A percentile compares a stretch with the other conserved stretches of the same genome.
These are phyloP conservation scores for Pipistrellus kuhlii DNA, from an alignment of 2,797 vertebrate species.

Conservation along the genomic window DNA sequence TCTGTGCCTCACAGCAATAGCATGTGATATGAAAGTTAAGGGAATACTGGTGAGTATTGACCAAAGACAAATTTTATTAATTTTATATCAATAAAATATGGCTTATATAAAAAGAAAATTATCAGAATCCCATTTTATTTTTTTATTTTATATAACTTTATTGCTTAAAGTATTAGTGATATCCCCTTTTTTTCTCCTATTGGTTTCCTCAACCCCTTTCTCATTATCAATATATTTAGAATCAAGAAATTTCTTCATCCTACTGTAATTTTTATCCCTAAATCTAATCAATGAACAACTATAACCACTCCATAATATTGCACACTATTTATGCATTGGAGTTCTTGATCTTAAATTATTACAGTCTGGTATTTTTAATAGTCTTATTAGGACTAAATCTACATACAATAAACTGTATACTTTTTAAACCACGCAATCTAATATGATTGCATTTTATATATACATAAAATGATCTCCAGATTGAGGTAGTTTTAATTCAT, in stretches of 20 bases:
- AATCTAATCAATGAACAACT: not conserved
- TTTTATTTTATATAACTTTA: too few relatives aligned
- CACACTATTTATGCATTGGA: not conserved
- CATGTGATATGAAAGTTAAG: not conserved
- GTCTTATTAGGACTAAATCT: not conserved
- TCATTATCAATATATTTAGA: not conserved
- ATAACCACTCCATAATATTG: not conserved
- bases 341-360: not conserved
- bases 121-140: not conserved
- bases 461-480: not conserved
- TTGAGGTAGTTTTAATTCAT: not conserved
- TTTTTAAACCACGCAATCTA: not conserved
- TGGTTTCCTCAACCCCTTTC: too few relatives aligned
- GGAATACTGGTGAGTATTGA: not conserved
- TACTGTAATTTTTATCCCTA: not conserved
- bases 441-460: not conserved
- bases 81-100: not conserved
- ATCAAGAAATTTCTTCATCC: not conserved
- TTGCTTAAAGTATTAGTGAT: too few relatives aligned
- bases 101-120: not conserved
- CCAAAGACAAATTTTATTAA: not conserved
- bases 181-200: too few relatives aligned
- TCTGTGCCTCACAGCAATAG: not conserved
- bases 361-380: not conserved
- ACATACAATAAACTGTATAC: not conserved